Conservation (phyloP, 2,113 vertebrate genomes). For the Alexandromys fortis region DNA sequence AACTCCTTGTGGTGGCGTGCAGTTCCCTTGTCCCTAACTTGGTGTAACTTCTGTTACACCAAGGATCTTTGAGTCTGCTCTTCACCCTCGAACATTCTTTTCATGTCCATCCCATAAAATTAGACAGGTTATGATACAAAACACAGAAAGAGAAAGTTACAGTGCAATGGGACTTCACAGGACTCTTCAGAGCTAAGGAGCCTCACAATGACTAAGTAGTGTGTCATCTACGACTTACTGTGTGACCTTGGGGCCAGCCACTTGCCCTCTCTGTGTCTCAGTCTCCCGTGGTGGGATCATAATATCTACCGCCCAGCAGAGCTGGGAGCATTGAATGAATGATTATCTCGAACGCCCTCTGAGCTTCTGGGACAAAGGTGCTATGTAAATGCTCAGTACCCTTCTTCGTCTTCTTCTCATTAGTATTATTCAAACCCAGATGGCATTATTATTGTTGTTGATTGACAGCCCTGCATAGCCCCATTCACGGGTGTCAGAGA, state of each 20-base stretch:
- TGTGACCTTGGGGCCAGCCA: constrained; percentile 74
- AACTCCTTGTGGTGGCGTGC: not conserved
- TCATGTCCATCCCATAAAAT: not conserved
- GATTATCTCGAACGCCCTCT: constrained; percentile 74
- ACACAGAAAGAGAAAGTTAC: not conserved
- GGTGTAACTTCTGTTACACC: too few relatives aligned
- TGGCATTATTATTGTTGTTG: constrained; percentile 83
- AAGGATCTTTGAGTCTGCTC: not conserved
- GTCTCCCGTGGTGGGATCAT: constrained; percentile 70
- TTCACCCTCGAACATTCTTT: not conserved
- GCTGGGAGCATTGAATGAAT: constrained; percentile 75
- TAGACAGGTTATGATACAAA: not conserved
- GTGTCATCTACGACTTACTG: constrained; percentile 65
- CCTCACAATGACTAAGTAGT: not conserved
- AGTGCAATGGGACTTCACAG: not conserved
- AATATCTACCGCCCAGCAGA: constrained; percentile 75
- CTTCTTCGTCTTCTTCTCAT: constrained; percentile 81
- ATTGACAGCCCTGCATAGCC: constrained; percentile 80
- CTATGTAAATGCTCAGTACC: constrained; percentile 79
- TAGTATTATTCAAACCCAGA: constrained; percentile 83
- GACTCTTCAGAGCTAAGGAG: not conserved
- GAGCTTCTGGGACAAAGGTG: constrained; percentile 81
- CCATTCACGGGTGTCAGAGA: constrained; percentile 82
- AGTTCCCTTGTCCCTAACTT: not conserved
- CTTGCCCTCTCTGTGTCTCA: constrained; percentile 81